Evolutionary conservation across 2,888 invertebrate genomes (phyloP), one percentile per base, ranked within the genome.

Genomic region (Athrips mouffetella): DNA sequence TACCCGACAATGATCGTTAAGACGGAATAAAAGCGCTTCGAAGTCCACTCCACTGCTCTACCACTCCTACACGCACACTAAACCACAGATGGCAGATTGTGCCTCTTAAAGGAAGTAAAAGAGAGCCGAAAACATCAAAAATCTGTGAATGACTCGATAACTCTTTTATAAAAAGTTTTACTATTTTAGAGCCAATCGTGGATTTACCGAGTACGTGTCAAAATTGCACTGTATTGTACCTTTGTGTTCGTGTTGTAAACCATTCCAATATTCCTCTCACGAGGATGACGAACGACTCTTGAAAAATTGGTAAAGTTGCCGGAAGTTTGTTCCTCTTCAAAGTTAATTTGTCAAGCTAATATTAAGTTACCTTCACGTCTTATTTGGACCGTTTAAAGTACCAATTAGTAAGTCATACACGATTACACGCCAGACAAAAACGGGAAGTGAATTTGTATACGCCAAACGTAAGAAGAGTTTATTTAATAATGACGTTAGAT

Each of bases 1-100:
- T 82, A 83, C 70, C 57, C 55, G 58, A 72, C 73, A 69, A 70
- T 70, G 66, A 70, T 73, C 67, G 66, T 71, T 66, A 67, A 63
- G 59, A 62, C 65, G 57, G 67, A 76, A 70, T 70, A 70, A 73
- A 65, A 66, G 59, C 61, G 57, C 54, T 54, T 10, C 64, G 60
- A 59, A 58, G 62, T 33, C 18, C 16, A 37, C 1, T n/a, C n/a
- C 6, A 4, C 37, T 21, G 15, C 15, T 31, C 15, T 31, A 13
- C 15, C 31, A 16, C 7, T 61, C 55, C 23, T 13, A 23, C 16
- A 1, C 30, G 13, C 31, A 31, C 44, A 33, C 15, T 33, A 45
- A 45, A 33, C 16, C 3, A 33, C 7, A n/a, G 15, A 11, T 15
- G 11, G 5, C 33, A 33, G 15, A 33, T 15, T 15, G 3, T 33